These are phyloP conservation scores for Brachionus plicatilis DNA, from an alignment of 1,140 invertebrate species.

Conservation along the genomic window DNA sequence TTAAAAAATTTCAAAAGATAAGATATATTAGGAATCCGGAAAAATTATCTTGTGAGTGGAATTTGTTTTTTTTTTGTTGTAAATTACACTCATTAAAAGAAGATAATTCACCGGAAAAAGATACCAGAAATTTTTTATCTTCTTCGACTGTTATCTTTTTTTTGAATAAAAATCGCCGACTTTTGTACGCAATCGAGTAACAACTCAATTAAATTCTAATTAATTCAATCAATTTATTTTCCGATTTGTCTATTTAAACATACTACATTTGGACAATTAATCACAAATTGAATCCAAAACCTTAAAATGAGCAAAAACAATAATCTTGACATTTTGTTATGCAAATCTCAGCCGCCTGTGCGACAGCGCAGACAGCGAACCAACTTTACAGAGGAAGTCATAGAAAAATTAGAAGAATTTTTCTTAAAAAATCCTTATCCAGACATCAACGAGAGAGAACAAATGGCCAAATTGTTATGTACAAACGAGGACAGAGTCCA, in stretches of 20 bases:
- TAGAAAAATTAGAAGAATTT: background rate
- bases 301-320: background rate
- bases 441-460: slow-evolving; percentile 24
- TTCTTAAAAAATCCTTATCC: slow-evolving; percentile 39
- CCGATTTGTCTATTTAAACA: background rate
- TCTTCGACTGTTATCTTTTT: background rate
- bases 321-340: background rate
- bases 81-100: slow-evolving; percentile 35
- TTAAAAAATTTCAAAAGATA: background rate
- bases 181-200: slow-evolving; percentile 17
- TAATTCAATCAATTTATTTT: slow-evolving; percentile 1
- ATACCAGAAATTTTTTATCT: background rate
- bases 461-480: background rate
- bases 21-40: background rate
- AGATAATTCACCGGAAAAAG: slow-evolving; percentile 32
- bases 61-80: background rate
- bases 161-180: background rate
- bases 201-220: slow-evolving; percentile 28
- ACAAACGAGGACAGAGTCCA: slow-evolving; percentile 17
- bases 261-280: background rate
- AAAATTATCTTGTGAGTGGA: background rate
- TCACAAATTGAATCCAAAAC: background rate
- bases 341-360: slow-evolving; percentile 4
- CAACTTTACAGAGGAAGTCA: slow-evolving; percentile 3
- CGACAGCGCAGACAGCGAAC: slow-evolving; percentile 36